Evolutionary conservation across 2,113 vertebrate genomes (phyloP), one percentile per base, ranked within the genome.

Genomic region (Telmatochromis bifrenatus): DNA sequence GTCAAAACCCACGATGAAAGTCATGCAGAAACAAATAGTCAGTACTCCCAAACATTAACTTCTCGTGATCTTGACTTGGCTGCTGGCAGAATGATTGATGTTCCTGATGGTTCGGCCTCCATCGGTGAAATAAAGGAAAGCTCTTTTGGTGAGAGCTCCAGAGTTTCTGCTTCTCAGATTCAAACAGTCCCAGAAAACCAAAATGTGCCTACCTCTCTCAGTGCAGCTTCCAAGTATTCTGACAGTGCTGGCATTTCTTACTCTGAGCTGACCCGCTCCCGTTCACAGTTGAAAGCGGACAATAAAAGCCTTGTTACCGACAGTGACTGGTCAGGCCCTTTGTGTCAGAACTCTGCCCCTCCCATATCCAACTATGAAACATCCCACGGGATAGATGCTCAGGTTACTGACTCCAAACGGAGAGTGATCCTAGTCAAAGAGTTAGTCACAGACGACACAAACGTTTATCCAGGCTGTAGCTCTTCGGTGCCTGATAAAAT

Each of bases 361-460:
- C 73, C 73, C 73, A 77, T 77, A 51, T 51, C 45, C 3, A 49
- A 51, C 45, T 77, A 51, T 77, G 54, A 12, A 33, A 53, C 58
- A 6, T 91, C 93, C 87, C 92, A 11, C 1, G 91, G 79, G 91
- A 88, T 86, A 1, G 10, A 81, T 13, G 19, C 84, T 93, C 92
- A 15, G 81, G 85, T 92, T 91, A 84, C 93, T 1, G 84, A 37
- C 39, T 51, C 83, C 26, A 81, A 70, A 60, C 86, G 26, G 42
- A 91, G 84, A 65, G 90, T 37, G 39, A 70, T 94, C 42, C 85
- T 92, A 5, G 82, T 92, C 80, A 94, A 86, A 87, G 90, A 93
- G 86, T 13, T 70, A 7, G 31, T 90, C 31, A n/a, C 75, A 12
- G 83, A 89, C 1, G 84, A 83, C 21, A 19, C 3, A 1, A 53